Base-by-base conservation (phyloP, 2,888 invertebrate species). In the Lasioglossum figueresi region DNA sequence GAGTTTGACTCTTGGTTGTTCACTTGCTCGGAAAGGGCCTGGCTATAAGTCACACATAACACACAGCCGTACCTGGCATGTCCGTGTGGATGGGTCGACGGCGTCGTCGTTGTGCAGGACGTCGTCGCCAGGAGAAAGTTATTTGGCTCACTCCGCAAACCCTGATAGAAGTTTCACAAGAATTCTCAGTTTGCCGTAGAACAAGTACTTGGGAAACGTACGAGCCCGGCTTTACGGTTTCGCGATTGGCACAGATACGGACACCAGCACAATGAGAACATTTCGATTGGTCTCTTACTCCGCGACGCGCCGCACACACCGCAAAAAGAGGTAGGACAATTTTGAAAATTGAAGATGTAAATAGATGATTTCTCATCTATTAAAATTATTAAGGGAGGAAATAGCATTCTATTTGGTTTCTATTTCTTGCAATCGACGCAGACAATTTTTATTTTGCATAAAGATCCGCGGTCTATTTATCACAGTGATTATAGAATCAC, bases 161-260 rank as follows among this genome's bases (percentile, higher is more conserved):
- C 86, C 81, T 86, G 83, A 86, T 86, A 85, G 80, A 90, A 92
- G 84, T 92, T 92, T 80, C 82, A 76, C 82, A 88, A 88, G 89
- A 89, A 91, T 91, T 87, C 84, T 83, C 72, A 78, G 80, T 85
- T 83, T 48, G 40, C 75, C 76, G 76, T 71, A 52, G 80, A 76
- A 83, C 77, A 87, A 87, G 74, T 83, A 84, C 83, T 83, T 71
- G 80, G 68, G 68, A 82, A 74, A 86, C 68, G 66, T 52, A 75
- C 73, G 63, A 75, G 59, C 52, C n/a, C 75, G 74, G 78, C 84
- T 85, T 90, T 90, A 78, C 79, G 81, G 76, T 82, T 76, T 52
- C 37, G 48, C 59, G 73, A 84, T 84, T 63, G 73, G 45, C 59
- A 31, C 52, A 56, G 76, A 43, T 43, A 71, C 59, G 80, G 74